These are phyloP conservation scores for Wiebesia pumilae DNA, from an alignment of 1,140 invertebrate species.

Conservation along the genomic window DNA sequence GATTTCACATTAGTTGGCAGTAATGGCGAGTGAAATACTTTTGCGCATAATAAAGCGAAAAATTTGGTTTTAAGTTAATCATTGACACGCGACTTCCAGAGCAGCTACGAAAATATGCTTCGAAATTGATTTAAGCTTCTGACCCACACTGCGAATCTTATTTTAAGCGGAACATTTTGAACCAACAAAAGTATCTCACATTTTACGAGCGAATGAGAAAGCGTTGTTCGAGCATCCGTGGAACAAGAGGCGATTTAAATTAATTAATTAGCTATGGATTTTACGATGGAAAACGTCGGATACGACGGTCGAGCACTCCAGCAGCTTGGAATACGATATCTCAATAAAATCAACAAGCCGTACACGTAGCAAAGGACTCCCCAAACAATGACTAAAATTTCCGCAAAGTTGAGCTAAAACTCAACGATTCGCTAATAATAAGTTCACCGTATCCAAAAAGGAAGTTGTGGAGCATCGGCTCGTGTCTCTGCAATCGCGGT, in stretches of 20 bases:
- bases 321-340: neutral
- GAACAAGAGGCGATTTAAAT: neutral
- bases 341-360: neutral
- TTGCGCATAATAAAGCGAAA: too few relatives aligned
- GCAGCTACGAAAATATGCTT: too few relatives aligned
- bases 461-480: neutral
- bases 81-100: too few relatives aligned
- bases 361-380: neutral
- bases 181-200: too few relatives aligned
- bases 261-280: neutral
- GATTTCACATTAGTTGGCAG: too few relatives aligned
- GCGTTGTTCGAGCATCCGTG: too few relatives aligned
- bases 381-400: neutral
- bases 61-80: too few relatives aligned
- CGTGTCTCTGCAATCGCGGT: neutral
- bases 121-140: too few relatives aligned
- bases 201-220: too few relatives aligned
- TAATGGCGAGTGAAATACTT: too few relatives aligned
- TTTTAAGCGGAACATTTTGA: too few relatives aligned
- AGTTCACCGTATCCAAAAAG: neutral
- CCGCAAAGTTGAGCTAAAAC: neutral
- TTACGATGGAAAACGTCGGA: neutral
- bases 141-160: too few relatives aligned
- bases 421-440: conserved; percentile 2
- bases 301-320: neutral